These are phyloP conservation scores for Elanus axillaris DNA, from an alignment of 2,113 vertebrate species.

Conservation along the genomic window DNA sequence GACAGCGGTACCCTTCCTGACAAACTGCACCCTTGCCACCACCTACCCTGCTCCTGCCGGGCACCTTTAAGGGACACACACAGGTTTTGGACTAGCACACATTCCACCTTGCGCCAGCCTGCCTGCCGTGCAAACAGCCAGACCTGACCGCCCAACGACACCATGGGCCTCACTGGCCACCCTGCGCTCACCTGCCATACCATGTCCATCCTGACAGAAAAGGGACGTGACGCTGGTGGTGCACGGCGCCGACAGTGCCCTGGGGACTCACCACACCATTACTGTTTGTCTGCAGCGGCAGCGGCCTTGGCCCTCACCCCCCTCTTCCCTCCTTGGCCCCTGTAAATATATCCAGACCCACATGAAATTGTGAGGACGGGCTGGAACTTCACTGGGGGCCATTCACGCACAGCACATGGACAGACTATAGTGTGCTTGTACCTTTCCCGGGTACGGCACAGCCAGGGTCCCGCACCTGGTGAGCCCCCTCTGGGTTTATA, in stretches of 20 bases:
- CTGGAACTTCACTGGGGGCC: neutral
- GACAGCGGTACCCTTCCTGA: neutral
- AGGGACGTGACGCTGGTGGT: neutral
- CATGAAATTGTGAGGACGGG: fast-evolving
- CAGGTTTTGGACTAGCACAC: neutral
- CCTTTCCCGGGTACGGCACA: neutral
- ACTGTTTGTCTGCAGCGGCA: fast-evolving
- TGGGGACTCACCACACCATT: fast-evolving
- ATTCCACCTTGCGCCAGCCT: neutral
- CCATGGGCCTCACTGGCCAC: fast-evolving
- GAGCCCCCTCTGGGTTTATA: neutral
- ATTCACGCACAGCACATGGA: fast-evolving
- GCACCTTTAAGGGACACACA: neutral
- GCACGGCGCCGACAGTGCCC: fast-evolving
- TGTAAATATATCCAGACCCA: neutral
- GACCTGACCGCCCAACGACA: neutral
- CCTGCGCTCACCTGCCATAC: neutral
- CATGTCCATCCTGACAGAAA: fast-evolving
- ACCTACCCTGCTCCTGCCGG: neutral
- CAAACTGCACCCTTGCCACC: neutral
- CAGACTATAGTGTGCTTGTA: fast-evolving
- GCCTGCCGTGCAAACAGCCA: neutral
- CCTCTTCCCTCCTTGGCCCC: neutral
- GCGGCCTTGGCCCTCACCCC: neutral
- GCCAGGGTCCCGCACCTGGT: neutral